Evolutionary conservation across 2,888 invertebrate species (phyloP), one percentile per base, ranked within the genome.

Genomic region (Chrysolina americana): DNA sequence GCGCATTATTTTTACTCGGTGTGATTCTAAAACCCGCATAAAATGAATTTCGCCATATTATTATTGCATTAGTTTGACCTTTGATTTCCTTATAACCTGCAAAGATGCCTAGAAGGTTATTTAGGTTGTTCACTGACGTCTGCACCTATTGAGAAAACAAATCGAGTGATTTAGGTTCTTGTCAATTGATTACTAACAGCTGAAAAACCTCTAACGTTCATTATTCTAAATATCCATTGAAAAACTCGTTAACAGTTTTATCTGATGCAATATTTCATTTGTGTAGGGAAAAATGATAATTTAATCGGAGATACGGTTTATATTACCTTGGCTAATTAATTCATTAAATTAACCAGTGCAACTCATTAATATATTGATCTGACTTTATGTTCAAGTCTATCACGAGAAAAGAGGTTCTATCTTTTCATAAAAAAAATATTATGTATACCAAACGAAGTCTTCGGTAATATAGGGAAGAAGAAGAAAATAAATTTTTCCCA

Each of bases 1-100:
- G 36, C 36, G 0, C 36, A 36, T 36, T 36, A 6, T 0, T 36
- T 36, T 8, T 36, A 36, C 4, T 36, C 36, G 36, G 8, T 8
- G 36, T 8, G 3, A 6, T 36, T 36, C 36, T 8, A 36, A 0
- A 36, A 8, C 8, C 36, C 36, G n/a, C n/a, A 36, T 36, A 36
- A 36, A 36, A 36, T 8, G 36, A 6, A 36, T 36, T 36, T 36
- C n/a, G n/a, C 15, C n/a, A 13, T 41, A 64, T 64, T 64, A 64
- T 56, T 15, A 53, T 68, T 68, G 48, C 36, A 68, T 41, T 36
- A 41, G 36, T 21, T 19, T 21, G 68, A 41, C 68, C 68, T 68
- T 44, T 68, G 53, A 68, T 68, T 68, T 68, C 68, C 68, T 68
- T 68, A 68, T 68, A 41, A 21, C 28, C 36, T 23, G 19, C 68